phyloP scores from a whole-genome alignment of 2,113 vertebrate species.

The Heterotilapia buettikoferi region DNA sequence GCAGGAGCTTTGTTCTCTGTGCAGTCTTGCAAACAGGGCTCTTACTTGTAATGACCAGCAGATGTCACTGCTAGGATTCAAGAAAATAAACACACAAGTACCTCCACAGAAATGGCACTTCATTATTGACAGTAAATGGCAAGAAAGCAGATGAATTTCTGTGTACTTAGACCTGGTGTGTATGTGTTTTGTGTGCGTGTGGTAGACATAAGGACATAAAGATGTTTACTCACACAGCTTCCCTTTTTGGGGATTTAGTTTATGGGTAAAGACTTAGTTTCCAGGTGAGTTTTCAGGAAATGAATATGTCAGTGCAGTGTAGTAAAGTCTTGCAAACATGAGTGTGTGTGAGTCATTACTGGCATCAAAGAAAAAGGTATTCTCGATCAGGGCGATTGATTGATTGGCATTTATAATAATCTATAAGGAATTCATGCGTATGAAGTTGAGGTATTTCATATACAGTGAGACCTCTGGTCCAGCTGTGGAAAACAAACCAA shows the following conservation, averaged over 20 bases:
- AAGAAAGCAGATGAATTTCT: background rate
- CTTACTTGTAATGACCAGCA: constrained; percentile 35
- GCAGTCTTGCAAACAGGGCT: background rate
- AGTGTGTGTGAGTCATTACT: background rate
- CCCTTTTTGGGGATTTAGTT: background rate
- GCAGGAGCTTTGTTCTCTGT: background rate
- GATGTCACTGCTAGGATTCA: constrained; percentile 54
- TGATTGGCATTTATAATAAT: background rate
- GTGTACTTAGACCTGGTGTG: background rate
- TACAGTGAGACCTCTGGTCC: background rate
- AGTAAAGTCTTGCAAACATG: background rate
- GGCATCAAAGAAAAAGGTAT: background rate
- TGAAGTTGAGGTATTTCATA: background rate
- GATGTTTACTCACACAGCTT: background rate
- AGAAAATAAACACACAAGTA: background rate
- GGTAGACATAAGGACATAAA: background rate
- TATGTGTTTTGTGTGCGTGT: background rate
- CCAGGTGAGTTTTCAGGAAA: background rate
- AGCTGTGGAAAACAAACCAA: background rate
- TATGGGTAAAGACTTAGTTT: background rate
- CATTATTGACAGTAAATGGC: background rate
- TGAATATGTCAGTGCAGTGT: background rate
- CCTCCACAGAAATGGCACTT: background rate
- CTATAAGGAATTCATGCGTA: background rate
- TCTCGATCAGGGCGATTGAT: background rate